These are phyloP conservation scores for Nyctibius grandis DNA, from an alignment of 2,797 vertebrate species.

Conservation along the genomic window DNA sequence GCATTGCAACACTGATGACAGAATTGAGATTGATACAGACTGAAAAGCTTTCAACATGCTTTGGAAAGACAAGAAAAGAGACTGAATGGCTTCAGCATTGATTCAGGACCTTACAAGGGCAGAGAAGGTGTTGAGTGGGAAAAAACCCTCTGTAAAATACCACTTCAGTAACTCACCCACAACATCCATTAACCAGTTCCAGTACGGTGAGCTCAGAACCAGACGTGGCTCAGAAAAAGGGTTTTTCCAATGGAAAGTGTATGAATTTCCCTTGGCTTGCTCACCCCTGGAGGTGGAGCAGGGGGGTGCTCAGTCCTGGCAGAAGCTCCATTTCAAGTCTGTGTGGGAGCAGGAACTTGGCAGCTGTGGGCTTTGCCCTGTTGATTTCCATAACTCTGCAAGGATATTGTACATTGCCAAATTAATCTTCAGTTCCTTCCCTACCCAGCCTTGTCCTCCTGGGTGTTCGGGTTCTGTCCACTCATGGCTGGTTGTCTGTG, in stretches of 20 bases:
- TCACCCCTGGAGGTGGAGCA: accelerated
- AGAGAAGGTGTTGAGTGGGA: background rate
- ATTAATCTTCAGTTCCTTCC: background rate
- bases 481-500: background rate
- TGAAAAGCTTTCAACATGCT: background rate
- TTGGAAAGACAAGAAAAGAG: background rate
- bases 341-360: background rate
- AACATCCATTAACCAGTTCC: background rate
- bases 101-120: background rate
- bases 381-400: too few relatives aligned
- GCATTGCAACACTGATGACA: background rate
- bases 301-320: background rate
- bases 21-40: background rate
- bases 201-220: background rate
- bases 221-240: background rate
- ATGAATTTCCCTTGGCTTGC: background rate
- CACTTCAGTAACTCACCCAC: background rate
- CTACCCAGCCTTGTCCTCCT: background rate
- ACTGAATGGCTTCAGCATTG: background rate
- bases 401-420: accelerated
- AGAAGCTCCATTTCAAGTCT: background rate
- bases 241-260: background rate
- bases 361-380: background rate
- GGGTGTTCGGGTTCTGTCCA: background rate
- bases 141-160: background rate